phyloP scores from a whole-genome alignment of 37 sponge, comb jelly and placozoan species.

The Haliclona indistincta region DNA sequence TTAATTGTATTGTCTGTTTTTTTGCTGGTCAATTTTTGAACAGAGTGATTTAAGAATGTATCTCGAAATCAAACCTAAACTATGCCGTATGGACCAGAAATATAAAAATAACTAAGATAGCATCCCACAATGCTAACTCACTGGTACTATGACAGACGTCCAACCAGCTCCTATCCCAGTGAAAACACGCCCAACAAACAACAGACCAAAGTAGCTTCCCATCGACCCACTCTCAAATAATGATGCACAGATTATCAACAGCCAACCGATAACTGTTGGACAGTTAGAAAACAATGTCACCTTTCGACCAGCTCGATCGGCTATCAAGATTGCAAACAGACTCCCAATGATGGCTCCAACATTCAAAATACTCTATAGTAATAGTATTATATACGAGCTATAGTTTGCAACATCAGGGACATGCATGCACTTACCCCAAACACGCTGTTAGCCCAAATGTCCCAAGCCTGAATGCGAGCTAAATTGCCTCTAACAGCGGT shows the following conservation, averaged over 20 bases:
- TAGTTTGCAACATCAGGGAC: too few species aligned
- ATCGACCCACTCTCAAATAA: not conserved
- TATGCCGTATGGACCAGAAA: too few species aligned
- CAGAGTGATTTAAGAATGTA: not conserved
- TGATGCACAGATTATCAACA: slow-evolving; percentile 22
- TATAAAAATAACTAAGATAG: too few species aligned
- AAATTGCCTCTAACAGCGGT: too few species aligned
- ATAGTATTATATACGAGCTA: too few species aligned
- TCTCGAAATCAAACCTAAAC: too few species aligned
- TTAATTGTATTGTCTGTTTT: not conserved
- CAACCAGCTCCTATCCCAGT: slow-evolving; percentile 27
- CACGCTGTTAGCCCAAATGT: too few species aligned
- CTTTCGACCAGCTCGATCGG: slow-evolving; percentile 50
- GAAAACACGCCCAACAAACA: slow-evolving; percentile 31
- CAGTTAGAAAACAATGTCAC: slow-evolving; percentile 26
- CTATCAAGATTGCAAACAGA: slow-evolving; percentile 26
- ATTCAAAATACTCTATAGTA: slow-evolving; percentile 31
- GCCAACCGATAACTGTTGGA: slow-evolving; percentile 54
- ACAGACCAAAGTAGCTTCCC: slow-evolving; percentile 5
- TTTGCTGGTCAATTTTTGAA: not conserved
- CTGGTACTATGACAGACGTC: slow-evolving; percentile 37
- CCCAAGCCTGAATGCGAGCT: too few species aligned
- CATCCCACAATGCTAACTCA: too few species aligned
- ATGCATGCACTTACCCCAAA: not conserved
- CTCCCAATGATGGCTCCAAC: slow-evolving; percentile 69